phyloP scores from a whole-genome alignment of 1,140 invertebrate species.

The Anastrepha ludens region DNA sequence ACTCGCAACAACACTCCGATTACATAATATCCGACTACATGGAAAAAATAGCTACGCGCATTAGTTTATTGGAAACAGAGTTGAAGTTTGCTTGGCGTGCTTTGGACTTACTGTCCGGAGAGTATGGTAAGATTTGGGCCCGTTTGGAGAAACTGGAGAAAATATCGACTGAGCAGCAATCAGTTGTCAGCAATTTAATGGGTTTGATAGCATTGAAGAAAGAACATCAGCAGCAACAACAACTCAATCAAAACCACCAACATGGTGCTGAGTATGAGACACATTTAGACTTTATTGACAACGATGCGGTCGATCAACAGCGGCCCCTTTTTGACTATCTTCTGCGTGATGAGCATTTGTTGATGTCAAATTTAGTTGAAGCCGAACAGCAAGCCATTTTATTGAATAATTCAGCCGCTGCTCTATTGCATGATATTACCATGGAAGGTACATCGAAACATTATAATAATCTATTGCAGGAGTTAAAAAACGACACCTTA shows the following conservation, averaged over 20 bases:
- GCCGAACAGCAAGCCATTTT: not conserved
- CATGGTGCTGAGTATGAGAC: not conserved
- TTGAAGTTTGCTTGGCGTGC: slow-evolving; percentile 94
- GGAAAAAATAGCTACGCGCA: slow-evolving; percentile 88
- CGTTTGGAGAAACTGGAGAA: slow-evolving; percentile 92
- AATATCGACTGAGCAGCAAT: slow-evolving; percentile 91
- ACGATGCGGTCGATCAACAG: not conserved
- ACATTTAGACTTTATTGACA: not conserved
- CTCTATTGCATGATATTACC: slow-evolving; percentile 60
- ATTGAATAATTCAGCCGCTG: slow-evolving; percentile 57
- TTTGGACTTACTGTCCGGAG: slow-evolving; percentile 90
- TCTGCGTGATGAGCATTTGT: not conserved
- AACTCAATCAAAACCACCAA: not conserved
- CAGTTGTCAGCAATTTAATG: slow-evolving; percentile 91
- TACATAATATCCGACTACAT: slow-evolving; percentile 90
- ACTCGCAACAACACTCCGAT: slow-evolving; percentile 75
- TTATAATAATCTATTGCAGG: slow-evolving; percentile 59
- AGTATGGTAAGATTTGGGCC: slow-evolving; percentile 96
- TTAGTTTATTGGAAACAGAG: slow-evolving; percentile 91
- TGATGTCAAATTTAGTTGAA: slow-evolving; percentile 16
- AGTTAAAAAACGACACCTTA: slow-evolving; percentile 58
- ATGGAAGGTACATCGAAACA: slow-evolving; percentile 54
- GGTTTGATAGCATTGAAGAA: slow-evolving; percentile 79
- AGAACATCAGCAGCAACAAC: not conserved
- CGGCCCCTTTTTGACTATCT: not conserved